Evolutionary conservation across 2,113 vertebrate species (phyloP), one percentile per base, ranked within the genome.

Genomic region (Petromus typicus): DNA sequence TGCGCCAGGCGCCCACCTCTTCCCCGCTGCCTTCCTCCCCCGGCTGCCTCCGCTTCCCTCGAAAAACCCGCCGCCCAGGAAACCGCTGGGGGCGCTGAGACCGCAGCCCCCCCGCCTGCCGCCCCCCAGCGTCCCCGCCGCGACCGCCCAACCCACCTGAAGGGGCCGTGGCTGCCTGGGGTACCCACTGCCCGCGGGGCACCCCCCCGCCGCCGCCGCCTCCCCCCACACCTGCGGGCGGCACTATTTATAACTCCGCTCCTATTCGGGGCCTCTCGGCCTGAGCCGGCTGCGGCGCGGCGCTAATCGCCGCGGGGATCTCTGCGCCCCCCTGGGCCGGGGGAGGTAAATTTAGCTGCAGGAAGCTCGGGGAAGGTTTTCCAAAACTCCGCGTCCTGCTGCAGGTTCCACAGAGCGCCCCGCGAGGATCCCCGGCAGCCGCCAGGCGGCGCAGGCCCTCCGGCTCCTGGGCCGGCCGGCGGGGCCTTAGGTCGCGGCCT

Each of bases 131-230:
- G 80, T 87, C 87, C 94, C 96, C 80, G 89, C 93, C 73, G 96
- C 96, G 96, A 97, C 96, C 97, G 94, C 97, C 97, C 96, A 96
- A 97, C 97, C 97, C 97, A 97, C 97, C 96, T 97, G 93, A 97
- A 97, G 97, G 90, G 95, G 86, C 96, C 93, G 93, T 76, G 97
- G 93, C 94, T 71, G 88, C 90, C 63, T 20, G 92, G 97, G 97
- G 95, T 93, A 88, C 96, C 94, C 97, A 61, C 93, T 96, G 97
- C 96, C 96, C 82, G 61, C 40, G 40, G 69, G 69, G 40, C 69
- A 71, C 64, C 69, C 69, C 69, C 95, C 93, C 96, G 54, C 93
- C 96, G 97, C 96, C 96, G 82, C 22, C 16, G 94, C 76, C 89
- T 95, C 86, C 93, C 94, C 97, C 96, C 96, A 95, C 97, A 97